Evolutionary conservation across 2,888 invertebrate genomes (phyloP).

Genomic region (Smittia sp.): DNA sequence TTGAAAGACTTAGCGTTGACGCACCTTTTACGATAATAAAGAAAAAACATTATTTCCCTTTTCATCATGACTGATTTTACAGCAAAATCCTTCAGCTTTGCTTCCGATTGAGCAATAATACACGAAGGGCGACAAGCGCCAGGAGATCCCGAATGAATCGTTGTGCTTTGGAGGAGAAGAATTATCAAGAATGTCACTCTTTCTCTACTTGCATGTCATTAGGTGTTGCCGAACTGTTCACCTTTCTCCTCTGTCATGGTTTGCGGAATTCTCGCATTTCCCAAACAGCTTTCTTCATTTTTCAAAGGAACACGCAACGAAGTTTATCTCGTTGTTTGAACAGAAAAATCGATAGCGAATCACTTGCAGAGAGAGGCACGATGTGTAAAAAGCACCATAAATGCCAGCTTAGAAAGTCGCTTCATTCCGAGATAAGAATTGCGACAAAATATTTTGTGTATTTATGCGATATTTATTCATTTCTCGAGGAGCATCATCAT

Average conservation of each 20-base stretch:
- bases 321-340: slow-evolving; percentile 12
- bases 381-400: slow-evolving; percentile 18
- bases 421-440: background rate
- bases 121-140: background rate
- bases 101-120: slow-evolving; percentile 8
- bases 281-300: slow-evolving; percentile 8
- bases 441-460: slow-evolving; percentile 15
- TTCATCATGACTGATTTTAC: no score
- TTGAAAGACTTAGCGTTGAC: no score
- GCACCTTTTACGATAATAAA: no score
- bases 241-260: background rate
- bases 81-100: background rate
- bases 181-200: background rate
- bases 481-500: slow-evolving; percentile 32
- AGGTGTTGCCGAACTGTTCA: background rate
- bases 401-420: slow-evolving; percentile 17
- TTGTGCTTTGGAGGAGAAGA: background rate
- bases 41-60: no score
- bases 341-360: slow-evolving; percentile 15
- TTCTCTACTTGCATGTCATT: background rate
- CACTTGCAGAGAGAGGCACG: slow-evolving; percentile 10
- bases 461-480: slow-evolving; percentile 39
- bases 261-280: background rate
- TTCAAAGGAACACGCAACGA: background rate
- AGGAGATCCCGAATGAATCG: background rate